Base-by-base conservation (phyloP, 2,888 invertebrate genomes). In the Cheilosia vernalis region DNA sequence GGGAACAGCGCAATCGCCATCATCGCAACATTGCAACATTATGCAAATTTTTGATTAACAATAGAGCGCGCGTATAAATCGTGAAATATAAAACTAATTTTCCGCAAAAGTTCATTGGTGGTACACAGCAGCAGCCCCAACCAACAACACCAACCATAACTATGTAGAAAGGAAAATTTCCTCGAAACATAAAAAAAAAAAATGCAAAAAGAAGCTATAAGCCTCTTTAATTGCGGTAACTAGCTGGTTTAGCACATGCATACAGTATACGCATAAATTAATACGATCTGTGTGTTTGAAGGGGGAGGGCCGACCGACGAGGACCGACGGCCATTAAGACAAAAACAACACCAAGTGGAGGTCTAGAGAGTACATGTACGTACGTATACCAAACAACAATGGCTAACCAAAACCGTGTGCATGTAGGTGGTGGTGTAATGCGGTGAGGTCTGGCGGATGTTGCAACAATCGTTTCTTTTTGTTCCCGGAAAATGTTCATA, bases 71-170 rank as follows among this genome's bases (percentile, higher is more conserved):
- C 51, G 27, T 51, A 21, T 56, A 63, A 63, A 56, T 70, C 64
- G 79, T 58, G 72, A 58, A 64, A 79, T 44, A 21, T 64, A 51
- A 72, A 64, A 79, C 79, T 64, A 66, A 72, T 64, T 72, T 79
- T 51, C 42, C 49, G 51, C 40, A 27, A 19, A 51, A 44, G 51
- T 33, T 67, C 30, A 9, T 0, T 15, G 27, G n/a, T 30, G 51
- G 19, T 19, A 55, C 60, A 44, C 69, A 51, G 77, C 44, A 24
- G 55, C 61, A 21, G 27, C 27, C 9, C 30, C 30, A 9, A 30
- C 30, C 2, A 30, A 9, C 37, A 33, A 42, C 58, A 40, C 40
- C 40, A 24, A 37, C 56, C 37, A 21, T 37, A 15, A 10, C 9
- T 9, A 40, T 51, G 17, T 44, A 15, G 61, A 63, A 73, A 63